Conservation (phyloP, 1,140 invertebrate species). For the Orchesella cincta region DNA sequence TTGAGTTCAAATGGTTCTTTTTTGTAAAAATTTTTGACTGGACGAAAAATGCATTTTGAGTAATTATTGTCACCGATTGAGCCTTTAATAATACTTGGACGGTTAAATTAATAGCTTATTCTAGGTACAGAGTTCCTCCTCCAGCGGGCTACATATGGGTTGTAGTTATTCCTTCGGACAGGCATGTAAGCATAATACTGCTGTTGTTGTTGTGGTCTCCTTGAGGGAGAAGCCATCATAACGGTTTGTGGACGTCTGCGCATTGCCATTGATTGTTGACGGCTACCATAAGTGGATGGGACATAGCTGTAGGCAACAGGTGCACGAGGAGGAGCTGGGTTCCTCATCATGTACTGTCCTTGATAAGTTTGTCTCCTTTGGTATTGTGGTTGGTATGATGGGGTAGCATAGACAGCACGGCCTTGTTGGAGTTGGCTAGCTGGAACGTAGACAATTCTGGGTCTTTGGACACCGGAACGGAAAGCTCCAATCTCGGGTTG, state of each 20-base stretch:
- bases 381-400: background rate
- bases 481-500: background rate
- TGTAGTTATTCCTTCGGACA: background rate
- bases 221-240: background rate
- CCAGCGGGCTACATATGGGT: background rate
- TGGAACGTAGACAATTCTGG: slow-evolving; percentile 6
- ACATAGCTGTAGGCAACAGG: background rate
- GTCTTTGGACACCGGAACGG: background rate
- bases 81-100: slow-evolving; percentile 13
- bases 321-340: background rate
- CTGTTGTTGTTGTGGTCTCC: background rate
- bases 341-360: background rate
- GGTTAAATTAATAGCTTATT: slow-evolving; percentile 4
- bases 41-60: background rate
- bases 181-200: background rate
- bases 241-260: background rate
- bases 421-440: background rate
- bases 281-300: background rate
- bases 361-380: background rate
- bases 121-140: background rate
- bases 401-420: background rate
- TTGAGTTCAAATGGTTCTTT: background rate
- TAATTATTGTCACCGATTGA: background rate
- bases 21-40: background rate
- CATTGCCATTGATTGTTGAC: background rate